Conservation (phyloP, 2,888 invertebrate genomes). For the Pterostichus madidus region DNA sequence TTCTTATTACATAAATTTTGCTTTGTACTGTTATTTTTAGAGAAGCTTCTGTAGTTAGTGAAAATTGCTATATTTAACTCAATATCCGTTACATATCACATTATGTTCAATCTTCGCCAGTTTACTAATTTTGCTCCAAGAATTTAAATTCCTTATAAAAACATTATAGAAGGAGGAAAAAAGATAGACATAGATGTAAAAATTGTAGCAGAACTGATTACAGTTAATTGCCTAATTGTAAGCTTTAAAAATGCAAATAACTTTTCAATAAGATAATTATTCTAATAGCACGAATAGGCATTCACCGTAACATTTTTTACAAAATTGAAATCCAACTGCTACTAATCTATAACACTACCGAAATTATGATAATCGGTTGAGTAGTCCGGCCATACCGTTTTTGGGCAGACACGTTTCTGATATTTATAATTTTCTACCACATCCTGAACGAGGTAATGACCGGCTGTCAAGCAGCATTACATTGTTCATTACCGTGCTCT, state of each 20-base stretch:
- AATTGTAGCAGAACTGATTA: slow-evolving; percentile 12
- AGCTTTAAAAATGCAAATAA: slow-evolving; percentile 28
- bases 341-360: slow-evolving; percentile 5
- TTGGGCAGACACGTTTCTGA: slow-evolving; percentile 37
- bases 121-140: too few relatives aligned
- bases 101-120: too few relatives aligned
- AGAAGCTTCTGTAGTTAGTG: too few relatives aligned
- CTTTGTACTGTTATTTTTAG: too few relatives aligned
- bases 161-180: background rate
- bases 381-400: slow-evolving; percentile 27
- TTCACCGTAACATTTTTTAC: slow-evolving; percentile 30
- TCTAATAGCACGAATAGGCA: slow-evolving; percentile 8
- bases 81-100: too few relatives aligned
- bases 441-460: slow-evolving; percentile 59
- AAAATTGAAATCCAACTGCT: slow-evolving; percentile 32
- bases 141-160: too few relatives aligned
- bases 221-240: slow-evolving; percentile 14
- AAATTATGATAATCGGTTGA: slow-evolving; percentile 48
- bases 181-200: background rate
- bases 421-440: slow-evolving; percentile 60
- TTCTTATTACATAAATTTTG: too few relatives aligned
- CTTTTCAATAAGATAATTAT: slow-evolving; percentile 25
- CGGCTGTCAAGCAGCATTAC: slow-evolving; percentile 55
- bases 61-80: too few relatives aligned
- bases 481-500: slow-evolving; percentile 44